Evolutionary conservation across 2,888 invertebrate genomes (phyloP).

Genomic region (Geotrupes spiniger): DNA sequence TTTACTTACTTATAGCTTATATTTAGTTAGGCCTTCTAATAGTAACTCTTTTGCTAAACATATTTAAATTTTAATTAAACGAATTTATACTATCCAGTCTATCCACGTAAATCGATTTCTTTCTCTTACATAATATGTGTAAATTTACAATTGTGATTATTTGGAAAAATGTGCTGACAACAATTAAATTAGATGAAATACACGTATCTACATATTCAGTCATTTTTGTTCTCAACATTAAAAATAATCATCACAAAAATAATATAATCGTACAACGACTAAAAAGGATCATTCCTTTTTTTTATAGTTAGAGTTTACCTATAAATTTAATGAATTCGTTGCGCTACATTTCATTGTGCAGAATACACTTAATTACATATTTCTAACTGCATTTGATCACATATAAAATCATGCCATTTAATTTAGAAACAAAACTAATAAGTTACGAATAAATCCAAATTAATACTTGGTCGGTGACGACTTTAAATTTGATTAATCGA

Average conservation of each 20-base stretch:
- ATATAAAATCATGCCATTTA: too few species aligned
- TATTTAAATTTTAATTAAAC: not conserved
- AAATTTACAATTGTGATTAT: constrained; percentile 29
- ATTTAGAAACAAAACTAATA: too few species aligned
- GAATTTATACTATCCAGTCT: constrained; percentile 1
- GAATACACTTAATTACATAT: not conserved
- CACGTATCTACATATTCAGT: constrained; percentile 18
- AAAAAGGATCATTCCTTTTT: too few species aligned
- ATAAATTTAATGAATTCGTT: constrained; percentile 23
- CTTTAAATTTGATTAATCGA: too few species aligned
- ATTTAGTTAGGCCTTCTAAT: constrained; percentile 50
- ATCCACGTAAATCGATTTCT: constrained; percentile 7
- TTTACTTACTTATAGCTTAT: constrained; percentile 36
- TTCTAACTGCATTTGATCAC: too few species aligned
- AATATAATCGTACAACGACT: constrained; percentile 5
- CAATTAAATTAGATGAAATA: constrained; percentile 27
- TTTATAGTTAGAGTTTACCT: too few species aligned
- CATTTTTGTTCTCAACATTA: constrained; percentile 8
- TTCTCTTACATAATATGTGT: constrained; percentile 29
- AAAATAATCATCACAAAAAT: constrained; percentile 10
- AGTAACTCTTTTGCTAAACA: constrained; percentile 21
- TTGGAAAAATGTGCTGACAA: constrained; percentile 34
- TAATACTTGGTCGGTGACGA: too few species aligned
- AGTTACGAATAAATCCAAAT: too few species aligned
- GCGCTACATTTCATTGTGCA: constrained; percentile 29